Evolutionary conservation across 2,888 invertebrate species (phyloP).

Genomic region (Mylabris sibirica): DNA sequence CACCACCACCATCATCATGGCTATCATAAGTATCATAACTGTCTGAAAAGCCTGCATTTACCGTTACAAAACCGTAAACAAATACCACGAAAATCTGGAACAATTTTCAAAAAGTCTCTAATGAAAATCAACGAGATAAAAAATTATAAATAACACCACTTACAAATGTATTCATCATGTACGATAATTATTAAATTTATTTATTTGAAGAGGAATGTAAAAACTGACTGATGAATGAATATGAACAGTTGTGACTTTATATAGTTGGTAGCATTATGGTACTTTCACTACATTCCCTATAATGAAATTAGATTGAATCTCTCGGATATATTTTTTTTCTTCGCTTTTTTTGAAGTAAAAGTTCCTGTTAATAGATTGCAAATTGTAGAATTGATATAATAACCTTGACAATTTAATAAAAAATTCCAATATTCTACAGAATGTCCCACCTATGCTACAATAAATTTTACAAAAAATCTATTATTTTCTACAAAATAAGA

Average conservation of each 20-base stretch:
- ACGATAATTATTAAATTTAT: constrained; percentile 37
- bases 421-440: too few relatives aligned
- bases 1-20: constrained; percentile 53
- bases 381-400: too few relatives aligned
- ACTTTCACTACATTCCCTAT: constrained; percentile 51
- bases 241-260: constrained; percentile 46
- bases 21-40: constrained; percentile 50
- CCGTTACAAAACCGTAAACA: constrained; percentile 53
- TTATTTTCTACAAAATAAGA: too few relatives aligned
- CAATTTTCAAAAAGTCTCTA: background rate
- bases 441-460: too few relatives aligned
- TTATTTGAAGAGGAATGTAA: constrained; percentile 41
- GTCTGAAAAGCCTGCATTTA: constrained; percentile 55
- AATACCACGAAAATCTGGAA: constrained; percentile 53
- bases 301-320: too few relatives aligned
- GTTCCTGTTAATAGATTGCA: too few relatives aligned
- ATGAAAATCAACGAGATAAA: background rate
- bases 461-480: too few relatives aligned
- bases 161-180: constrained; percentile 58
- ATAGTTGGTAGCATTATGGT: constrained; percentile 47
- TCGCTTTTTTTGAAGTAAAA: too few relatives aligned
- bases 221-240: constrained; percentile 50
- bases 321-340: too few relatives aligned
- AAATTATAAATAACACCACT: constrained; percentile 48
- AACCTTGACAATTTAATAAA: too few relatives aligned